Conservation (phyloP, 2,888 invertebrate genomes). For the Agonopterix alstromeriana region DNA sequence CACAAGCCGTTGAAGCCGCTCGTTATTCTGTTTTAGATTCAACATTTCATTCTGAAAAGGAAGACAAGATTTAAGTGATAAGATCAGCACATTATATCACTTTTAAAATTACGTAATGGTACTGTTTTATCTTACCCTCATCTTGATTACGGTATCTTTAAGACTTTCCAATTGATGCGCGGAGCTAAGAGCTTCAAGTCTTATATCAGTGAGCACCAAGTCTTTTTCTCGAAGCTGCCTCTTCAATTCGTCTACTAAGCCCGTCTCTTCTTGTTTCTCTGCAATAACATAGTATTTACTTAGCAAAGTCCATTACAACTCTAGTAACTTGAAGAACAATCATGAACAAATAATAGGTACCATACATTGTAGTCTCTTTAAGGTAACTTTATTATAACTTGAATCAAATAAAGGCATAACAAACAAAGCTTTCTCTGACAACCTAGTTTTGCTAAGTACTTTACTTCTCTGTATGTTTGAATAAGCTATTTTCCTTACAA, state of each 20-base stretch:
- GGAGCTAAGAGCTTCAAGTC: slow-evolving; percentile 96
- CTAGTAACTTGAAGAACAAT: background rate
- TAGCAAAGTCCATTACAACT: background rate
- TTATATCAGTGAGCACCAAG: slow-evolving; percentile 95
- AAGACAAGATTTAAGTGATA: background rate
- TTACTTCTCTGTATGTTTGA: no score
- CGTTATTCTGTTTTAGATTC: slow-evolving; percentile 97
- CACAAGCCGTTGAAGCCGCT: slow-evolving; percentile 92
- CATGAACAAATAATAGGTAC: background rate
- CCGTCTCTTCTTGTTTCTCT: slow-evolving; percentile 68
- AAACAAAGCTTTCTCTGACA: no score
- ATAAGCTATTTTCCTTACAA: no score
- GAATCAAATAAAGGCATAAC: no score
- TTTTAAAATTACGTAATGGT: background rate
- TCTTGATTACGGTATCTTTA: slow-evolving; percentile 97
- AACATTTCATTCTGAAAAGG: slow-evolving; percentile 94
- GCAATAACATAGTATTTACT: slow-evolving; percentile 25
- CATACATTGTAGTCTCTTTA: no score
- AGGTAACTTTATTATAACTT: no score
- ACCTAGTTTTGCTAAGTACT: no score
- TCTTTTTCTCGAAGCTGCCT: slow-evolving; percentile 97
- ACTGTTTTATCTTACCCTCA: slow-evolving; percentile 81
- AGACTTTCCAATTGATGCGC: slow-evolving; percentile 98
- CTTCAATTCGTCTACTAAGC: slow-evolving; percentile 87
- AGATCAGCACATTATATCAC: background rate